Percentiles rank a stretch among this genome's conserved stretches.
phyloP scores from a whole-genome alignment of 1,140 invertebrate species.

The Megalonaias nervosa region DNA sequence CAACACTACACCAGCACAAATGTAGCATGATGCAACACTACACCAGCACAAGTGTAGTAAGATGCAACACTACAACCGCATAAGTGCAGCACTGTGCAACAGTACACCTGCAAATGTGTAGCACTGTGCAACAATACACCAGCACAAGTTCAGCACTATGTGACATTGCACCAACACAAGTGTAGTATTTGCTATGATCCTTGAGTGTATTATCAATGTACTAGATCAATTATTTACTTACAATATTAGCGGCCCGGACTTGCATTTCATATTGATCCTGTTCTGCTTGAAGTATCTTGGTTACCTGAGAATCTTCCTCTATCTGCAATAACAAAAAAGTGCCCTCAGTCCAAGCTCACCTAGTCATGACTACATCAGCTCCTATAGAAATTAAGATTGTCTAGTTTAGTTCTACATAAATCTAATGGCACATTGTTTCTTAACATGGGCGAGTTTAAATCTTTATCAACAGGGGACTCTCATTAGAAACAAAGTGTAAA shows the following conservation, averaged over 20 bases:
- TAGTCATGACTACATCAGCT: too few species aligned
- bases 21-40: neutral
- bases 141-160: neutral
- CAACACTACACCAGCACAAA: neutral
- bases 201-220: neutral
- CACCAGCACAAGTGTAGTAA: neutral
- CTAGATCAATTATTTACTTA: slow-evolving; percentile 68
- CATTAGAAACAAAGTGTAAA: too few species aligned
- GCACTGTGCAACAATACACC: neutral
- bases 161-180: neutral
- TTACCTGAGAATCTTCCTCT: slow-evolving; percentile 92
- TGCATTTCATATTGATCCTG: slow-evolving; percentile 98
- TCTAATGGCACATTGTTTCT: too few species aligned
- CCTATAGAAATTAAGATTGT: too few species aligned
- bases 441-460: too few species aligned
- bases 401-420: too few species aligned
- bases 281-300: slow-evolving; percentile 91
- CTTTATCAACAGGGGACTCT: too few species aligned
- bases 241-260: slow-evolving; percentile 94
- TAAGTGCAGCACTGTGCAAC: too few species aligned
- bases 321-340: slow-evolving; percentile 64
- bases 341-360: too few species aligned
- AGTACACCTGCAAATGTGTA: too few species aligned
- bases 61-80: neutral
- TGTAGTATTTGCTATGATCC: neutral